Conservation (phyloP, 1,140 invertebrate species). For the Eurosta solidaginis region DNA sequence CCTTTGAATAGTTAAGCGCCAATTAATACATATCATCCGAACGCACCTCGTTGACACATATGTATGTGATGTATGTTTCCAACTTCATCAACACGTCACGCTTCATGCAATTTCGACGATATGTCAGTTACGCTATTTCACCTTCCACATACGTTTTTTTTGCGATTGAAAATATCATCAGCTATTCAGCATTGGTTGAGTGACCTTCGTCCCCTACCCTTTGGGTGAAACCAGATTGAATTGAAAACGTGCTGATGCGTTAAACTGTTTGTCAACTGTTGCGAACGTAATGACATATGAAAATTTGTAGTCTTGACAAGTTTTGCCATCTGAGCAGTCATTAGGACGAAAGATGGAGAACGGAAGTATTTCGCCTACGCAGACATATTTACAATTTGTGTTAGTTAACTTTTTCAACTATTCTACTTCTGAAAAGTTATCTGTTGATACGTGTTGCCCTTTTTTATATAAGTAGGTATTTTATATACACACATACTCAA, state of each 20-base stretch:
- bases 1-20: too few relatives aligned
- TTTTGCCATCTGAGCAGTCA: not conserved
- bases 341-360: too few relatives aligned
- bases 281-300: conserved; percentile 56
- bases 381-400: not conserved
- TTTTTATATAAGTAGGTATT: too few relatives aligned
- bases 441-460: not conserved
- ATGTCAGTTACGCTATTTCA: conserved; percentile 54
- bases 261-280: conserved; percentile 59
- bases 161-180: not conserved
- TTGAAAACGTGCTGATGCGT: conserved; percentile 59
- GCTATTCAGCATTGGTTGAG: not conserved
- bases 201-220: not conserved
- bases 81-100: conserved; percentile 49
- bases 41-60: too few relatives aligned
- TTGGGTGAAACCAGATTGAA: conserved; percentile 47
- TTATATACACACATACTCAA: not conserved
- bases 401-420: not conserved
- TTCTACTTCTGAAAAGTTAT: not conserved
- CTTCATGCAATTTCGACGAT: conserved; percentile 50
- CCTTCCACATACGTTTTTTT: conserved; percentile 34
- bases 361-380: not conserved
- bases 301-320: conserved; percentile 54
- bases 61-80: too few relatives aligned
- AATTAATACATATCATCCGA: too few relatives aligned